Base-by-base conservation (phyloP, 2,113 vertebrate species). In the Pomatorhinus ruficollis region DNA sequence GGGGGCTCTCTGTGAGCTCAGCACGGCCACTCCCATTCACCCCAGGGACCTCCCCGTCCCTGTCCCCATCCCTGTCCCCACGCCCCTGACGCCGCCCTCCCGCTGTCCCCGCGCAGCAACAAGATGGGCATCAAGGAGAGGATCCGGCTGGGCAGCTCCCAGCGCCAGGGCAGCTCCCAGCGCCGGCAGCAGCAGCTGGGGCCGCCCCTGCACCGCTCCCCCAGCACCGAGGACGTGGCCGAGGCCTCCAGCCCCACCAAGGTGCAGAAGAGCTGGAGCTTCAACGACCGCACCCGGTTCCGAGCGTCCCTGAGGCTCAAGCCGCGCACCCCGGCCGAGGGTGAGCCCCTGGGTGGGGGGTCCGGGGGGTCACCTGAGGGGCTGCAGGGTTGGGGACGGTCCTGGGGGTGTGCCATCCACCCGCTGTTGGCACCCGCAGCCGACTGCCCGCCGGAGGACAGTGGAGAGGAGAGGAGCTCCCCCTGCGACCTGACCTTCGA, bases 181-280 rank as follows among this genome's bases (percentile, higher is more conserved):
- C 45, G 45, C 45, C 97, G 97, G 82, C 98, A 97, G 95, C 98
- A 98, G 95, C 98, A 98, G 4, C 96, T 99, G 96, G 98, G 98
- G 0, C 98, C 98, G 1, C 98, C 98, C 4, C 88, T 98, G 15
- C 97, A 98, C 31, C 98, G 98, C 31, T 98, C 96, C 23, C 98
- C 99, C 12, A 98, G 99, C 89, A 98, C 98, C 6, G 99, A 99
- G 97, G 99, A 99, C 16, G n/a, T 98, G 10, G 96, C 98, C 0
- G 99, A 99, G 81, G 96, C 98, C 69, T 93, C 97, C 84, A 99
- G 99, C 94, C 99, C 99, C 10, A 98, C 98, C 82, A 99, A 99
- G 95, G 99, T 99, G 88, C 99, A 99, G 97, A 99, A 99, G 94
- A 99, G 99, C 96, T 99, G 99, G 99, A 99, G 99, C 96, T 99